Conservation (phyloP, 2,113 vertebrate species). For the Patagioenas fasciata region DNA sequence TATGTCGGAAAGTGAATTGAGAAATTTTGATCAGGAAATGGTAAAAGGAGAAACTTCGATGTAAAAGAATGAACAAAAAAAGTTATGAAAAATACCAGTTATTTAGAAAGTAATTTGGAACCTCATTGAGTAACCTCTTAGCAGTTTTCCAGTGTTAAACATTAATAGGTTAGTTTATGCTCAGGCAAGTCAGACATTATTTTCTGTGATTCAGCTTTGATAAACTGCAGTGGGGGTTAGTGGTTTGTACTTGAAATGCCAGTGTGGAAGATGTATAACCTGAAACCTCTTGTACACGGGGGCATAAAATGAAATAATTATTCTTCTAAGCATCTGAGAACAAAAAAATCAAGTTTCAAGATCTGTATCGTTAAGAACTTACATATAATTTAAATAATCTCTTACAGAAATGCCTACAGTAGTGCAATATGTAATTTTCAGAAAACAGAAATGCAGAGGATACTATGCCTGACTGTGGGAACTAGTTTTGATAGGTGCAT, state of each 20-base stretch:
- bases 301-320: neutral
- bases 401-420: neutral
- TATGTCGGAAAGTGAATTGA: neutral
- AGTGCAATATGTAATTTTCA: neutral
- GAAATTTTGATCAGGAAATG: neutral
- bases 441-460: neutral
- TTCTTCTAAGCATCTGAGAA: neutral
- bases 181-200: neutral
- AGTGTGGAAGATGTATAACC: neutral
- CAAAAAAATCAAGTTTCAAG: neutral
- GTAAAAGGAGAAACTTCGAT: neutral
- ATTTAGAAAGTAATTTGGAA: neutral
- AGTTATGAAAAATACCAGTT: neutral
- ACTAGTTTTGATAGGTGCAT: neutral
- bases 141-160: neutral
- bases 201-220: neutral
- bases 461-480: neutral
- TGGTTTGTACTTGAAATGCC: neutral
- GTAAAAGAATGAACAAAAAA: neutral
- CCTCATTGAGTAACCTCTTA: neutral
- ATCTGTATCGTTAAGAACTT: neutral
- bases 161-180: neutral
- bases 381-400: neutral
- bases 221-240: neutral
- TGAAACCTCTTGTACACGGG: neutral